Conservation (phyloP, 2,888 invertebrate species). For the Noctua comes region DNA sequence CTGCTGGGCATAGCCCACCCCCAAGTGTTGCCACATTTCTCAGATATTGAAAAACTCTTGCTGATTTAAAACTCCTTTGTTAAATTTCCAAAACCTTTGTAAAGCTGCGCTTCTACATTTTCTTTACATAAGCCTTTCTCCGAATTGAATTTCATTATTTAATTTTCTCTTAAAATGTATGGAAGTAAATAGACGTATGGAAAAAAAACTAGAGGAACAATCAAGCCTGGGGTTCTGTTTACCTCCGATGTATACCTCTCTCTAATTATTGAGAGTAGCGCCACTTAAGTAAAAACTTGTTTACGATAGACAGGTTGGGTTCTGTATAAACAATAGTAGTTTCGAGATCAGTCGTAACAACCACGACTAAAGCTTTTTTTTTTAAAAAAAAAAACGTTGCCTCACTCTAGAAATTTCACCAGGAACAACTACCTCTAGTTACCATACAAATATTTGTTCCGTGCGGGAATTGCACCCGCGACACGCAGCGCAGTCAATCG, state of each 20-base stretch:
- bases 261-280: conserved; percentile 63
- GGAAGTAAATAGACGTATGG: conserved; percentile 10
- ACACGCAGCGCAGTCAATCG: no score
- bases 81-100: neutral
- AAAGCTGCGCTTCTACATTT: neutral
- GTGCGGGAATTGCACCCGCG: no score
- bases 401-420: no score
- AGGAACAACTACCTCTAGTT: no score
- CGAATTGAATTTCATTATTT: neutral
- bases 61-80: neutral
- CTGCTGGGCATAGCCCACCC: no score
- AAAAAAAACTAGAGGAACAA: conserved; percentile 56
- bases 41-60: neutral
- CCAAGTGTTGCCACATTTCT: no score
- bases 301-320: neutral
- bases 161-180: neutral
- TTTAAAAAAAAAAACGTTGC: no score
- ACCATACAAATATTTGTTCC: no score
- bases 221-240: conserved; percentile 27
- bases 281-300: conserved; percentile 44
- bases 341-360: neutral
- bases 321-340: conserved; percentile 15
- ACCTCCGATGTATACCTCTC: conserved; percentile 26
- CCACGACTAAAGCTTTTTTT: neutral
- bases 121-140: neutral